phyloP scores from a whole-genome alignment of 30 jellyfish, hydroid and myxozoan genomes.

The Nemopilema nomurai region DNA sequence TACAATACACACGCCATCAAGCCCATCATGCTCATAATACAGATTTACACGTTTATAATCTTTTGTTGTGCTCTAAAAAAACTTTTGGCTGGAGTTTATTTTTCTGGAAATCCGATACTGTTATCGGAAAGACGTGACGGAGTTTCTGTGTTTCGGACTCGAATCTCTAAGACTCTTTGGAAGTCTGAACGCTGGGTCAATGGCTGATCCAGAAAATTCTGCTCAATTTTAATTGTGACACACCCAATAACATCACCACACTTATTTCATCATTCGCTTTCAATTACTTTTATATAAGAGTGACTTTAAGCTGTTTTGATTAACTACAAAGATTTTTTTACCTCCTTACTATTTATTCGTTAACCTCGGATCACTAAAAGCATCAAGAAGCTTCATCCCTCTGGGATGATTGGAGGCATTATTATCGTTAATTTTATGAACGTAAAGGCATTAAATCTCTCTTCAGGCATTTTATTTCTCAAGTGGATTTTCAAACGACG shows the following conservation, averaged over 20 bases:
- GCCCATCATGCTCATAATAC: no score
- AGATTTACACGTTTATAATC: no score
- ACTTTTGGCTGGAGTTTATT: no score
- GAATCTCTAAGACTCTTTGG: no score
- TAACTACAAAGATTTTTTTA: neutral
- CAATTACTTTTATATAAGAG: neutral
- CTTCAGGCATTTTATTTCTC: constrained; percentile 49
- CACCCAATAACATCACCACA: neutral
- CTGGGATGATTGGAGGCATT: neutral
- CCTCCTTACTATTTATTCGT: neutral
- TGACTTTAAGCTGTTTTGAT: neutral
- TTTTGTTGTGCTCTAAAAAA: no score
- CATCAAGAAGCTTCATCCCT: neutral
- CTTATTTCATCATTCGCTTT: neutral
- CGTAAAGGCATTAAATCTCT: constrained; percentile 29
- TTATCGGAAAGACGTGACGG: no score
- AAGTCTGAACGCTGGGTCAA: no score
- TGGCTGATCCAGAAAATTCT: no score
- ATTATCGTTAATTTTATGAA: constrained; percentile 19
- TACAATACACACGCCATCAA: no score
- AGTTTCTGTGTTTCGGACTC: no score
- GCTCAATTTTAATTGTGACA: neutral
- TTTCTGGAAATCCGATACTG: no score
- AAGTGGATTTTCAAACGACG: constrained; percentile 50
- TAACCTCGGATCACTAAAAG: neutral